A percentile compares a stretch with the other conserved stretches of the same genome.
Evolutionary conservation across 1,140 invertebrate genomes (phyloP).

Genomic region (Pygmarrhopalites habei): DNA sequence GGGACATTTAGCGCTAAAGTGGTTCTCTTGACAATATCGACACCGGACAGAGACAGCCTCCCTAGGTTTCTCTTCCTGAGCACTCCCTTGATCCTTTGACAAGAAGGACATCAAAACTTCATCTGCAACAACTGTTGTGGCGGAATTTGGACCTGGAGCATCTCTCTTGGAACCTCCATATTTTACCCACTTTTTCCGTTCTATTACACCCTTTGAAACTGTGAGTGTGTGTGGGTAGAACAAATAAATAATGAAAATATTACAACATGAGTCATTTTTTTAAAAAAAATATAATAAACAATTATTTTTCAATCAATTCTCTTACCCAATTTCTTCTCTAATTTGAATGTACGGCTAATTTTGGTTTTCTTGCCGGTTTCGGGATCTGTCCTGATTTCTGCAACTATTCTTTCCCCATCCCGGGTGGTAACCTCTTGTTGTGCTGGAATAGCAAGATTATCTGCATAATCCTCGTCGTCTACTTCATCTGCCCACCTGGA

Average conservation of each 20-base stretch:
- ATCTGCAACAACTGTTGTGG: conserved; percentile 91
- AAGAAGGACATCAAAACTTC: conserved; percentile 93
- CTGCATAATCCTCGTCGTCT: conserved; percentile 32
- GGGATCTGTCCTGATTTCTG: conserved; percentile 30
- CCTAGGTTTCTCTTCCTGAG: conserved; percentile 73
- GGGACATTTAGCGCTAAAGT: conserved; percentile 95
- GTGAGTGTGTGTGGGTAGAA: too few relatives aligned
- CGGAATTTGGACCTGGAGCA: conserved; percentile 89
- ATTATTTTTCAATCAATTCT: not conserved
- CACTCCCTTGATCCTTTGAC: conserved; percentile 67
- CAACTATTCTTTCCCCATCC: conserved; percentile 34
- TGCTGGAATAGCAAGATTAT: not conserved
- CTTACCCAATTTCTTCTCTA: conserved; percentile 38
- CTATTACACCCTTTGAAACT: conserved; percentile 86
- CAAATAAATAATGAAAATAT: too few relatives aligned
- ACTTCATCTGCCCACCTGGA: conserved; percentile 38
- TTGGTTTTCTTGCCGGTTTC: conserved; percentile 36
- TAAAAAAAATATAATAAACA: not conserved
- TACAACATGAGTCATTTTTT: not conserved
- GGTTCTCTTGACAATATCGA: conserved; percentile 88
- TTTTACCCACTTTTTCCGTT: conserved; percentile 86
- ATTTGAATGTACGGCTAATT: conserved; percentile 32
- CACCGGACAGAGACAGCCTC: conserved; percentile 76
- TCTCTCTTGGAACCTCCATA: conserved; percentile 85
- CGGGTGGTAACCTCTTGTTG: conserved; percentile 24